A percentile compares a stretch with the other conserved stretches of the same genome.
These are phyloP conservation scores for Temnopleurus reevesii DNA, from an alignment of 53 echinoderm and acorn worm species.

Conservation along the genomic window DNA sequence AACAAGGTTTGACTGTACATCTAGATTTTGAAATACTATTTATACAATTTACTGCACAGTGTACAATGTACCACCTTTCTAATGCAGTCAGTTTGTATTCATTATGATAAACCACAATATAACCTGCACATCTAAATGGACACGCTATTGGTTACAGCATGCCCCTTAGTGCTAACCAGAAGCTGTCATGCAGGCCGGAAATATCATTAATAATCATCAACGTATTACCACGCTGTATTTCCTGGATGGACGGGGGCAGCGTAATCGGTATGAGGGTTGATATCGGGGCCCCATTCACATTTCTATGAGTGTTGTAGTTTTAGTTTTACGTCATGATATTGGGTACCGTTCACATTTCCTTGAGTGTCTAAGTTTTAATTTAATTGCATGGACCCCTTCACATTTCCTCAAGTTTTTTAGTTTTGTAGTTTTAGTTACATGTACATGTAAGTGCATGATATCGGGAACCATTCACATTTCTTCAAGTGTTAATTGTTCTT, in stretches of 20 bases:
- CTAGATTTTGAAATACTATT: too few relatives aligned
- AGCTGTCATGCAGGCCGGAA: slow-evolving; percentile 44
- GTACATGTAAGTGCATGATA: too few relatives aligned
- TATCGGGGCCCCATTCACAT: neutral
- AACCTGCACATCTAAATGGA: neutral
- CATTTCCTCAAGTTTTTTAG: too few relatives aligned
- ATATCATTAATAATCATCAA: slow-evolving; percentile 57
- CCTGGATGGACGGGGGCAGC: slow-evolving; percentile 39
- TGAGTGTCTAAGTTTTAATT: neutral
- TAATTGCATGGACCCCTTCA: too few relatives aligned
- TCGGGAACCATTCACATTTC: too few relatives aligned
- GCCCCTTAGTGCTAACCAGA: neutral
- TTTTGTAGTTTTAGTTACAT: too few relatives aligned
- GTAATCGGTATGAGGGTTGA: slow-evolving; percentile 21
- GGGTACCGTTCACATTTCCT: neutral
- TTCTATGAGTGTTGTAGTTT: neutral
- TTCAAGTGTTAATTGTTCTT: too few relatives aligned
- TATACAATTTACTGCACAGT: too few relatives aligned
- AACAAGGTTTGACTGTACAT: too few relatives aligned
- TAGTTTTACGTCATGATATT: too few relatives aligned
- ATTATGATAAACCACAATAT: neutral
- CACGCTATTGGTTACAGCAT: neutral
- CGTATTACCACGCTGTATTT: slow-evolving; percentile 40
- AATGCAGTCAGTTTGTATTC: too few relatives aligned
- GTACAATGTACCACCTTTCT: too few relatives aligned